Evolutionary conservation across 2,888 invertebrate genomes (phyloP), one percentile per base, ranked within the genome.

Genomic region (Lasioglossum pauxillum): DNA sequence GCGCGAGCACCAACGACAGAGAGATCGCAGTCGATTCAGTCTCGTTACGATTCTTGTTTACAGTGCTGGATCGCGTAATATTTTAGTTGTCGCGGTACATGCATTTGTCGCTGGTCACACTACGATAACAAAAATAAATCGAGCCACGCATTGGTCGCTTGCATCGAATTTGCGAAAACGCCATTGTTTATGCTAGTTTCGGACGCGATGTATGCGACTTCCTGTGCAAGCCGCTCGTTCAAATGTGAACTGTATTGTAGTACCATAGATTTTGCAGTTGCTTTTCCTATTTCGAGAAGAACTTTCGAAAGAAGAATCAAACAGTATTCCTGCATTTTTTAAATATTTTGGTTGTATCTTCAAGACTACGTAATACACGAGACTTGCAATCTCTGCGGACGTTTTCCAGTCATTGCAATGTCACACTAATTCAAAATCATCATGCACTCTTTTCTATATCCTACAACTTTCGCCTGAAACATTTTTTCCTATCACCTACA

Each of bases 21-120:
- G 35, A 67, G 23, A 67, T 67, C 67, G 23, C 16, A 67, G 41
- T 71, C 71, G 35, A 41, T 44, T 27, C 41, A 16, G 44, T 71
- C n/a, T 27, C n/a, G 72, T 31, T 27, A 27, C 44, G 72, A 44
- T 46, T 71, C 44, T n/a, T 44, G 71, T 71, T 71, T 71, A 71
- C 44, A 38, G 12, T 71, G 16, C 5, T 12, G 38, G 23, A 23
- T 23, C 23, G 38, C 23, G 23, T 38, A 35, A 69, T 69, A 69
- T 69, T 38, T 71, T 71, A 71, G 71, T 71, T 27, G 71, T 44
- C 44, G 23, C 38, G 38, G 19, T 10, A n/a, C 38, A 38, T 31
- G 27, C 27, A 31, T 27, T 60, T 31, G 60, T 60, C 60, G 60
- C 27, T 60, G 60, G 60, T 5, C 60, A 27, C 27, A 27, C 27